Evolutionary conservation across 2,888 invertebrate genomes (phyloP), one percentile per base, ranked within the genome.

Genomic region (Drosophila fungiperda): DNA sequence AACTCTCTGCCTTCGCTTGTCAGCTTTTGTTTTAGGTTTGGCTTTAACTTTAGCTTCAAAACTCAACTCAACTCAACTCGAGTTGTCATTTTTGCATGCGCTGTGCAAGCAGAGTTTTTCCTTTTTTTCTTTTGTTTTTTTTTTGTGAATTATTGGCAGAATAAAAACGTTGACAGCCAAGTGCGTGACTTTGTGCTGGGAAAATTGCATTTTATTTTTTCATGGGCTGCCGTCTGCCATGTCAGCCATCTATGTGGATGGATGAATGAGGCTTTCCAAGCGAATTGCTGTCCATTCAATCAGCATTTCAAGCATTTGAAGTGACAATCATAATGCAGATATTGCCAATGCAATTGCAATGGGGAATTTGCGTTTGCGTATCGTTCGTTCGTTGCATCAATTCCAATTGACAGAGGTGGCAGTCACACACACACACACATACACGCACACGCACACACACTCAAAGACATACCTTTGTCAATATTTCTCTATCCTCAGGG

Each of bases 291-390:
- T 84, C 85, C 87, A 86, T 89, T 89, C 89, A 86, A 89, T 89
- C 89, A 87, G 85, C 68, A 81, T 76, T 89, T 81, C 84, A 73
- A 83, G 84, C 72, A 75, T 76, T 76, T 89, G 76, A 86, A 86
- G 89, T 86, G 85, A 89, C 87, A 86, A 87, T 89, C 85, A 89
- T 89, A 89, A 84, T 87, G 89, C 85, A 83, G 87, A 80, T 88
- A 83, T 80, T 82, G 72, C 72, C 78, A 69, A 66, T 69, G 72
- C 73, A 69, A 72, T 59, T 63, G 66, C 73, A 74, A 68, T 68
- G 58, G 80, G 76, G 74, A 78, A 53, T 74, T 78, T 53, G 45
- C 58, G 40, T 50, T 45, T 45, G 8, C 23, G 23, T 15, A 15
- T 23, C 23, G 23, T 8, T 29, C 29, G 29, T 29, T 36, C 63